Percentiles rank a stretch among this genome's conserved stretches.
Conservation (phyloP, 2,888 invertebrate genomes). For the Drosophila lutescens region DNA sequence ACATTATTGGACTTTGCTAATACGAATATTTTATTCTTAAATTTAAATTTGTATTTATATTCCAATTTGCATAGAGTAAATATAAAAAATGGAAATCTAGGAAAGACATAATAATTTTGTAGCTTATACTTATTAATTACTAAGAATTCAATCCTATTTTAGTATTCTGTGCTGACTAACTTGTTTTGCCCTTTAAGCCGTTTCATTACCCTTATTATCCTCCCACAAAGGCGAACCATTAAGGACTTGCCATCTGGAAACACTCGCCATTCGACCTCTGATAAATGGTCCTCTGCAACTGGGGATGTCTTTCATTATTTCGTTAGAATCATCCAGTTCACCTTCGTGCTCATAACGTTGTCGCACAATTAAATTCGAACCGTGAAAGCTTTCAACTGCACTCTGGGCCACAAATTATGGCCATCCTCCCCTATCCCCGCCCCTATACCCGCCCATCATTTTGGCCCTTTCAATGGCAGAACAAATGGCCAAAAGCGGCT, state of each 20-base stretch:
- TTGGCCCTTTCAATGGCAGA: slow-evolving; percentile 40
- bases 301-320: slow-evolving; percentile 28
- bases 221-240: slow-evolving; percentile 23
- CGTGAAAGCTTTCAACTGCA: slow-evolving; percentile 47
- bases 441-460: slow-evolving; percentile 8
- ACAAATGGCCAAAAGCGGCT: slow-evolving; percentile 55
- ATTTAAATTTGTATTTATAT: too few relatives aligned
- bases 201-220: not conserved
- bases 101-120: too few relatives aligned
- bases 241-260: slow-evolving; percentile 31
- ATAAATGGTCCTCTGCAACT: slow-evolving; percentile 10
- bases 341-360: slow-evolving; percentile 56
- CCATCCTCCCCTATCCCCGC: slow-evolving; percentile 3
- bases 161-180: not conserved
- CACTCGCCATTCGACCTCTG: slow-evolving; percentile 13
- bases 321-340: slow-evolving; percentile 24
- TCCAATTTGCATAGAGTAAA: too few relatives aligned
- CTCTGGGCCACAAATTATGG: slow-evolving; percentile 44
- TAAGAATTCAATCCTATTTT: not conserved
- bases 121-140: too few relatives aligned
- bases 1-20: too few relatives aligned
- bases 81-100: too few relatives aligned
- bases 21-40: too few relatives aligned
- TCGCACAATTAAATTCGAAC: slow-evolving; percentile 62
- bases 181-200: not conserved